Evolutionary conservation across 2,113 vertebrate species (phyloP).

Genomic region (Bolborhynchus lineola): DNA sequence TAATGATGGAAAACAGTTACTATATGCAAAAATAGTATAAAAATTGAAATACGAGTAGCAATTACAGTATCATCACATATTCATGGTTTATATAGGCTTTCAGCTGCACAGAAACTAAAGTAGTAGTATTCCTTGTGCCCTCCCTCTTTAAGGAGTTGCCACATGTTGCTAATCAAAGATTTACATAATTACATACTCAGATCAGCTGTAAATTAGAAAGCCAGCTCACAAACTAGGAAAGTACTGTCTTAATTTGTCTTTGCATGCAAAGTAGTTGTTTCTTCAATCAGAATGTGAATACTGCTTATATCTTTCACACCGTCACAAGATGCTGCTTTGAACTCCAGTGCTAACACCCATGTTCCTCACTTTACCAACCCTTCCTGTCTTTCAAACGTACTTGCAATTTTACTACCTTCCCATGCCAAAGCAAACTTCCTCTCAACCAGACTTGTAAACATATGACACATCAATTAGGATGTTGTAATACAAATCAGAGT

Average conservation of each 20-base stretch:
- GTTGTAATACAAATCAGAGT: background rate
- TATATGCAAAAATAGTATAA: background rate
- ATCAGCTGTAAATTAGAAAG: background rate
- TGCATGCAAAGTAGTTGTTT: background rate
- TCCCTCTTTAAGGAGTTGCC: background rate
- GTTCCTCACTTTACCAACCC: background rate
- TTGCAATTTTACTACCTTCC: background rate
- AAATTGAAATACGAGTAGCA: background rate
- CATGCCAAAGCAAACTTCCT: background rate
- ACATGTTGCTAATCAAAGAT: background rate
- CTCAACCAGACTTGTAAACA: background rate
- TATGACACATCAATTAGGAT: background rate
- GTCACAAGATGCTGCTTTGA: background rate
- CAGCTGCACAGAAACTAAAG: background rate
- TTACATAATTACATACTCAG: background rate
- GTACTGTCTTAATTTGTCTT: background rate
- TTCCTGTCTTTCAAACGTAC: accelerated
- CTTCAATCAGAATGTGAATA: background rate
- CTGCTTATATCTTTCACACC: background rate
- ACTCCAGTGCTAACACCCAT: background rate
- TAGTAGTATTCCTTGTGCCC: background rate
- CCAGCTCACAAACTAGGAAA: background rate
- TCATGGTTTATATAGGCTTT: background rate
- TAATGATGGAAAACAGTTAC: background rate
- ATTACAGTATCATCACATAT: background rate